Evolutionary conservation across 2,888 invertebrate species (phyloP).

Genomic region (Taenaris catops): DNA sequence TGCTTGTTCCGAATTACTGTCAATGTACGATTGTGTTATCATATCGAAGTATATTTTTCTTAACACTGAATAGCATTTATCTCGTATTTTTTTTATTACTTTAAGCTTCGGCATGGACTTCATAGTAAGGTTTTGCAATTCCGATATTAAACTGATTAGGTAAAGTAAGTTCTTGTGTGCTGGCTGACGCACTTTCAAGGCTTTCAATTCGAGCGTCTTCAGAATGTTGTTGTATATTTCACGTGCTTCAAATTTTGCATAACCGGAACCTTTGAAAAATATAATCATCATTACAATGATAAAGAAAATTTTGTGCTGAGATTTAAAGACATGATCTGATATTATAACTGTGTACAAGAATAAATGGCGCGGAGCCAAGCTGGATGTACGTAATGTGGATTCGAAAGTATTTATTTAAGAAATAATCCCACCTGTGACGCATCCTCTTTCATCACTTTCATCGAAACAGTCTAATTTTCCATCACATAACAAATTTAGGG

Average conservation of each 20-base stretch:
- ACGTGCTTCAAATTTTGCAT: slow-evolving; percentile 42
- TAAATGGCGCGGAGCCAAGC: too few species aligned
- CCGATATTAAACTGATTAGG: slow-evolving; percentile 32
- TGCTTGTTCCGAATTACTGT: slow-evolving; percentile 33
- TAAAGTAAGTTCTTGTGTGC: slow-evolving; percentile 31
- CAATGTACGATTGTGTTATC: slow-evolving; percentile 24
- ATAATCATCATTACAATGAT: too few species aligned
- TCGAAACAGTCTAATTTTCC: slow-evolving; percentile 63
- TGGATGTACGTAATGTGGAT: too few species aligned
- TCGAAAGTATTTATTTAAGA: too few species aligned
- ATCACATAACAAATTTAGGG: slow-evolving; percentile 50
- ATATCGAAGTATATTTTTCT: slow-evolving; percentile 37
- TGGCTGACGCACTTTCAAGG: slow-evolving; percentile 28
- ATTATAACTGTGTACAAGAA: too few species aligned
- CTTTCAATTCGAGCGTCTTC: slow-evolving; percentile 35
- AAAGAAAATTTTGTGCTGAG: too few species aligned
- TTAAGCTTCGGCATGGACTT: slow-evolving; percentile 27
- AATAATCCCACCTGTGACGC: slow-evolving; percentile 37
- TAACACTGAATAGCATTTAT: slow-evolving; percentile 38
- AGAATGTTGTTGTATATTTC: slow-evolving; percentile 37
- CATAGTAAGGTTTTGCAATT: slow-evolving; percentile 35
- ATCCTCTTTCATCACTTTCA: slow-evolving; percentile 52
- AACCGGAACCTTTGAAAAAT: slow-evolving; percentile 34
- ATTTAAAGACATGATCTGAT: too few species aligned
- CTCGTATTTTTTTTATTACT: slow-evolving; percentile 34